Conservation (phyloP, 2,888 invertebrate genomes). For the Orchestes rusci region DNA sequence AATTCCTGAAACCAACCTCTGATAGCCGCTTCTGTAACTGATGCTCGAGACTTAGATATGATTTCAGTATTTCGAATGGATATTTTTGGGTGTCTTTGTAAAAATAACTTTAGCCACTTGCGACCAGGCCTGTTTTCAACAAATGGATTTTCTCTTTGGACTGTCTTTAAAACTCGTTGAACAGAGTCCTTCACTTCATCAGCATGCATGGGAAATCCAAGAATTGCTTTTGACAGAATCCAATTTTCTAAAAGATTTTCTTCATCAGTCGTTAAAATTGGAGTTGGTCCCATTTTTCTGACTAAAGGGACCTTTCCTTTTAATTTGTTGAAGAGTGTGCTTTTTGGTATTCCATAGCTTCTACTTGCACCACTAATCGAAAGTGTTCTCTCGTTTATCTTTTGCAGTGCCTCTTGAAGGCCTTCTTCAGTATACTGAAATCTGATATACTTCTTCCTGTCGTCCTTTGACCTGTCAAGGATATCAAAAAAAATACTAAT, state of each 20-base stretch:
- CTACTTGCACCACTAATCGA: neutral
- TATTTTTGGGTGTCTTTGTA: conserved; percentile 30
- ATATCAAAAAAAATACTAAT: too few relatives aligned
- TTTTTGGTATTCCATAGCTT: conserved; percentile 9
- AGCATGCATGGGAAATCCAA: conserved; percentile 26
- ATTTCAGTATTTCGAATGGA: conserved; percentile 15
- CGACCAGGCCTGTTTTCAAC: conserved; percentile 8
- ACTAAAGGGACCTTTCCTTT: conserved; percentile 4
- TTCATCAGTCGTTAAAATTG: conserved; percentile 2
- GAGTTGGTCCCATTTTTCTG: conserved; percentile 8
- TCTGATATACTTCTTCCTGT: neutral
- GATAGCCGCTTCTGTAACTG: conserved; percentile 7
- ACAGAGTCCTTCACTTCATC: conserved; percentile 20
- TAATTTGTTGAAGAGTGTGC: conserved; percentile 8
- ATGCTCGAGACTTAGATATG: conserved; percentile 8
- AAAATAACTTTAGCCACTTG: conserved; percentile 22
- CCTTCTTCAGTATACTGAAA: conserved; percentile 5
- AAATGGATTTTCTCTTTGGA: conserved; percentile 12
- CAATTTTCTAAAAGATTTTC: conserved; percentile 10
- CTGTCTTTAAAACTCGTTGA: conserved; percentile 14
- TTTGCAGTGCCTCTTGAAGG: neutral
- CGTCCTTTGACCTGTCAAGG: neutral
- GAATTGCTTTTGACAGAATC: conserved; percentile 21
- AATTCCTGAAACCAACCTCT: conserved; percentile 17
- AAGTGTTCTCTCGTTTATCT: neutral